Evolutionary conservation across 2,797 vertebrate genomes (phyloP), one percentile per base, ranked within the genome.

Genomic region (Borostomias antarcticus): DNA sequence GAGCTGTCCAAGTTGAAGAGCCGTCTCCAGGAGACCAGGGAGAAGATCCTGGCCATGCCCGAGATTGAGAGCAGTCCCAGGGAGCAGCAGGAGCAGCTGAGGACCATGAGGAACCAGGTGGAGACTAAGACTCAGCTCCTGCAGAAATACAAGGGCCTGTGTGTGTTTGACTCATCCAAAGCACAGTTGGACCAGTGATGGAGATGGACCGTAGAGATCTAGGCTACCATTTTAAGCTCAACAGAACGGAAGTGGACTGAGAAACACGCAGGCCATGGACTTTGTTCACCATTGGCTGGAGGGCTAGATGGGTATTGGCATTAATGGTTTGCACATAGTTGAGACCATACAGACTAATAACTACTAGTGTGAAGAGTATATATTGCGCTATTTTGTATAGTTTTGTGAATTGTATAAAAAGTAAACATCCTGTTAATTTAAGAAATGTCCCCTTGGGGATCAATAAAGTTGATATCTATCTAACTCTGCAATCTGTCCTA

Each of bases 121-220:
- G 88, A 84, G 80, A 95, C 93, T 74, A 95, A 95, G 74, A 95
- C 90, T 0, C 92, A 93, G 28, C 90, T 95, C 30, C 83, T 95
- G 58, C 94, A 95, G 77, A 95, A 95, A 52, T 95, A 95, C 81
- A 95, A 93, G 82, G 93, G 91, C 76, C 91, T 95, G 19, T 95
- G 94, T 73, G 94, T 95, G 91, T 94, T 95, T 43, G 94, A 95
- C 73, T 91, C 94, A 78, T 93, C 94, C 51, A 95, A 95, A 78
- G 84, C 93, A 15, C 94, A 93, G 48, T 13, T 10, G 33, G 25
- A 54, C 23, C 33, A 52, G 5, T 35, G 25, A 45, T 63, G 29
- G 33, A 35, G 33, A 35, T 10, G 33, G 10, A 35, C 33, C 33
- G 33, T 35, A 35, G 5, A 2, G 33, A 35, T 35, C 5, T 35